Conservation (phyloP, 2,888 invertebrate genomes). For the Charanyca ferruginea region DNA sequence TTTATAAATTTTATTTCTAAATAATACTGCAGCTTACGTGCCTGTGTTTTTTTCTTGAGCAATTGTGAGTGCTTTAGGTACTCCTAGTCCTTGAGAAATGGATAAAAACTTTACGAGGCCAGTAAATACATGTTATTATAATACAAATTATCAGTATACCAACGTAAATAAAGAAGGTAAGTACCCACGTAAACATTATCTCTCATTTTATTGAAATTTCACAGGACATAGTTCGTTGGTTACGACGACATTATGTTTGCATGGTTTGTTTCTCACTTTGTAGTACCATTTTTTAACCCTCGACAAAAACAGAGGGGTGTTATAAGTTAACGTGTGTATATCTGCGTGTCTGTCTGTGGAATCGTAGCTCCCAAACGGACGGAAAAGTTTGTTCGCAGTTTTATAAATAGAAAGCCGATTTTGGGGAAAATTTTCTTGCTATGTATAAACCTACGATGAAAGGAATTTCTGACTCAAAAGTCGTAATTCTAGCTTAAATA, state of each 20-base stretch:
- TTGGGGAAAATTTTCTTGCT: too few relatives aligned
- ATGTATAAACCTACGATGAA: too few relatives aligned
- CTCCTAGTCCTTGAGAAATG: conserved; percentile 65
- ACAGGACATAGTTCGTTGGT: not conserved
- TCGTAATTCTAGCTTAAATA: too few relatives aligned
- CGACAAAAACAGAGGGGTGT: too few relatives aligned
- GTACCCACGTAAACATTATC: conserved; percentile 54
- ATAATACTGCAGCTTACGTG: not conserved
- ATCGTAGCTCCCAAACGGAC: too few relatives aligned
- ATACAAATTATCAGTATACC: conserved; percentile 83
- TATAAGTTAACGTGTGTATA: too few relatives aligned
- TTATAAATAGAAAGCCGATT: too few relatives aligned
- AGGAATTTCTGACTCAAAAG: too few relatives aligned
- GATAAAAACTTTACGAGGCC: conserved; percentile 73
- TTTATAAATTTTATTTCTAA: not conserved
- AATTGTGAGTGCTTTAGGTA: not conserved
- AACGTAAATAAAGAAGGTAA: conserved; percentile 82
- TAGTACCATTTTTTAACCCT: too few relatives aligned
- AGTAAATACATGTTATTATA: conserved; percentile 80
- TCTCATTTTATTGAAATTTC: conserved; percentile 9
- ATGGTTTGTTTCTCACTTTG: not conserved
- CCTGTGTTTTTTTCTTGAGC: not conserved
- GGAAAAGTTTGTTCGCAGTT: too few relatives aligned
- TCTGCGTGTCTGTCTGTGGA: too few relatives aligned
- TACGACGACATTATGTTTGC: not conserved